Evolutionary conservation across 2,888 invertebrate species (phyloP).

Genomic region (Dorcus hopei): DNA sequence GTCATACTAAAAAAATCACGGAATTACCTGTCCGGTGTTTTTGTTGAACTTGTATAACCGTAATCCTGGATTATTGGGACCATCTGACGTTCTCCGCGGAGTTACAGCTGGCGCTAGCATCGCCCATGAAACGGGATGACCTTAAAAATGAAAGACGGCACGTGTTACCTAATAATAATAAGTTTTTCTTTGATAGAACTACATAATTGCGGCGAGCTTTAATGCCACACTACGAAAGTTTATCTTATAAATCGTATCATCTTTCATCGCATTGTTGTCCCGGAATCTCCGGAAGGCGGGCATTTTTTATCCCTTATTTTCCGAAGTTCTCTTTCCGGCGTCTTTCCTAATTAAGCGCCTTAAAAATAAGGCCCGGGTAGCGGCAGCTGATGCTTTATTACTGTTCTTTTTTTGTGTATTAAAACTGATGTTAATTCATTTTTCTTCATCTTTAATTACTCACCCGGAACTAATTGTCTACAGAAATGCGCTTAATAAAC

Average conservation of each 20-base stretch:
- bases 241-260: no score
- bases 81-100: slow-evolving; percentile 73
- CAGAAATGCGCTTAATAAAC: no score
- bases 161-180: not conserved
- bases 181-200: no score
- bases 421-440: not conserved
- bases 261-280: not conserved
- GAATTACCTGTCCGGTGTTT: slow-evolving; percentile 74
- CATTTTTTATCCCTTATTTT: not conserved
- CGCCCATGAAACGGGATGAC: slow-evolving; percentile 81
- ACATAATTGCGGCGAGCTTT: not conserved
- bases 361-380: not conserved
- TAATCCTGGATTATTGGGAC: slow-evolving; percentile 84
- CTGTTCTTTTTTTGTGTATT: not conserved
- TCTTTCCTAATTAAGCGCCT: not conserved
- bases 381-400: slow-evolving; percentile 1
- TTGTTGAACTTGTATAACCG: slow-evolving; percentile 88
- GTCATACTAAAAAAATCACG: not conserved
- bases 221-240: not conserved
- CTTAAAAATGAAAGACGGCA: slow-evolving; percentile 47
- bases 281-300: not conserved
- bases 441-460: not conserved
- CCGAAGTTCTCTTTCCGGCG: not conserved
- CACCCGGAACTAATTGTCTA: no score
- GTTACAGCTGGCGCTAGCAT: slow-evolving; percentile 88